A percentile compares a stretch with the other conserved stretches of the same genome.
Conservation (phyloP, 2,113 vertebrate genomes). For the Thalassarche chlororhynchos region DNA sequence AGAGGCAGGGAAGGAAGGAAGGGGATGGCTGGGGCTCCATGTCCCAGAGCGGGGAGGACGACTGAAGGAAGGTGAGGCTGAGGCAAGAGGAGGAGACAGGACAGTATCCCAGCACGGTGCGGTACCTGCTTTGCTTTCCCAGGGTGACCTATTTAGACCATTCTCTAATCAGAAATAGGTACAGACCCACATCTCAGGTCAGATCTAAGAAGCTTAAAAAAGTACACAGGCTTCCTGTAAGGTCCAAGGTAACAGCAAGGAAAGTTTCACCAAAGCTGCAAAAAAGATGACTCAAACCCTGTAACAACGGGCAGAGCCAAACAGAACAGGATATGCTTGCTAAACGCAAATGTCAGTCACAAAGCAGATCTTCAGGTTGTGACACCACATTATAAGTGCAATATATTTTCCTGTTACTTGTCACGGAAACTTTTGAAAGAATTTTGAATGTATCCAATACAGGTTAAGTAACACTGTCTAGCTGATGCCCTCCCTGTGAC, state of each 20-base stretch:
- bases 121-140: neutral
- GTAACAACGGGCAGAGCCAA: neutral
- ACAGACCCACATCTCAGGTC: neutral
- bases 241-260: neutral
- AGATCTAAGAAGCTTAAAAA: neutral
- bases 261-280: neutral
- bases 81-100: neutral
- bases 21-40: fast-evolving
- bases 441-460: neutral
- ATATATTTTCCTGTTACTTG: neutral
- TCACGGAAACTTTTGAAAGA: neutral
- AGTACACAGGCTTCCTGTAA: neutral
- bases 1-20: neutral
- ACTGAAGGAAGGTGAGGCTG: neutral
- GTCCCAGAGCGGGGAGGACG: neutral
- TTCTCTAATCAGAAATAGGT: neutral
- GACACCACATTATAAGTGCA: neutral
- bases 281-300: neutral
- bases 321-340: neutral
- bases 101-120: fast-evolving
- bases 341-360: neutral
- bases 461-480: neutral
- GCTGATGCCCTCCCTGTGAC: neutral
- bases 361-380: neutral
- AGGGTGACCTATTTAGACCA: neutral